Evolutionary conservation across 2,888 invertebrate species (phyloP).

Genomic region (Furcula furcula): DNA sequence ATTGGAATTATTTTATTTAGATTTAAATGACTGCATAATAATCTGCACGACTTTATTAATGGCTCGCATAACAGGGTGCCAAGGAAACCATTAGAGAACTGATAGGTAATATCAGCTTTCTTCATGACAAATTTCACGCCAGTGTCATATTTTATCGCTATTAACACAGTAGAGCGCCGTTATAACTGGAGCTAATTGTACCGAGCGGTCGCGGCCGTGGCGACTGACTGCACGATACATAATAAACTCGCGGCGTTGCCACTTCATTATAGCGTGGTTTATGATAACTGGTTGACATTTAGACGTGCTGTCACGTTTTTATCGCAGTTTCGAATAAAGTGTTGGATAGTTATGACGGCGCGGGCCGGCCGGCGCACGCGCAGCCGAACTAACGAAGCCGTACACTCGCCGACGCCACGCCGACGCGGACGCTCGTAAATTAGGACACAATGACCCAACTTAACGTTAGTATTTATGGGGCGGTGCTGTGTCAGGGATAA

Average conservation of each 20-base stretch:
- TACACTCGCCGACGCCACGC: no score
- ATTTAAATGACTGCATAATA: no score
- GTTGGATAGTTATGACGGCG: conserved; percentile 1
- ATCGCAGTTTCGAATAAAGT: conserved; percentile 3
- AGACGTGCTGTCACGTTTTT: conserved; percentile 9
- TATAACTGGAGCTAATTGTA: neutral
- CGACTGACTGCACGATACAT: conserved; percentile 1
- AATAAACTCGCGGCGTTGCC: neutral
- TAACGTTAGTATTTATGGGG: neutral
- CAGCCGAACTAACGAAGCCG: neutral
- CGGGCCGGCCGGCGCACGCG: neutral
- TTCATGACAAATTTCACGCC: conserved; percentile 1
- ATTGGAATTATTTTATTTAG: no score
- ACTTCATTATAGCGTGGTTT: neutral
- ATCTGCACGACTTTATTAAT: neutral
- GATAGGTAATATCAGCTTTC: neutral
- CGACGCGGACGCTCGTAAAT: neutral
- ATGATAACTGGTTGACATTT: conserved; percentile 10
- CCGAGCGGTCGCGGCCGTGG: neutral
- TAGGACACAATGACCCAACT: neutral
- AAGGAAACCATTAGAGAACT: no score
- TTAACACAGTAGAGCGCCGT: conserved; percentile 13
- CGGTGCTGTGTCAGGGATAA: neutral
- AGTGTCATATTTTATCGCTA: conserved; percentile 35
- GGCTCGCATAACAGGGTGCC: neutral